phyloP scores from a whole-genome alignment of 2,113 vertebrate genomes.

The Syrmaticus mikado region DNA sequence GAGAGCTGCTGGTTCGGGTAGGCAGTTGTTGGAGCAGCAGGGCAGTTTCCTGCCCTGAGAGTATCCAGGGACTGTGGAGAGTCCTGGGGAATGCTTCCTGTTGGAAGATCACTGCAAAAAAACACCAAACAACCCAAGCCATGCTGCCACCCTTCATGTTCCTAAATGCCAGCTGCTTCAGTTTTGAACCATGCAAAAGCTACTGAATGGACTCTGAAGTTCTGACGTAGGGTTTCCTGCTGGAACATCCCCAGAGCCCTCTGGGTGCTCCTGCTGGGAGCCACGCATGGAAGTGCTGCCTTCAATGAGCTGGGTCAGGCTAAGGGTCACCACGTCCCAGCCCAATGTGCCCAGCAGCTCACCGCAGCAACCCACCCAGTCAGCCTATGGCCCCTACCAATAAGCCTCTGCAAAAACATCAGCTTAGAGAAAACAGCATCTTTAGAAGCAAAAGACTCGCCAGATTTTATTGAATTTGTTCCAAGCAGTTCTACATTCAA shows the following conservation, averaged over 20 bases:
- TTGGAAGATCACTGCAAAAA: neutral
- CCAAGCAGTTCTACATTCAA: constrained; percentile 23
- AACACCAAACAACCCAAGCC: neutral
- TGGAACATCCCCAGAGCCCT: neutral
- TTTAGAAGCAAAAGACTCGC: constrained; percentile 19
- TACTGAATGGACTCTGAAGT: neutral
- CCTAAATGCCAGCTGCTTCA: neutral
- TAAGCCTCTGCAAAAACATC: accelerated
- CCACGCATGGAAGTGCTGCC: neutral
- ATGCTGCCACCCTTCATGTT: neutral
- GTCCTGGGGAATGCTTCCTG: neutral
- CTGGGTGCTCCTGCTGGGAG: neutral
- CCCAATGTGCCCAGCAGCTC: accelerated
- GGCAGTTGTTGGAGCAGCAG: neutral
- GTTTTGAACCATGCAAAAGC: neutral
- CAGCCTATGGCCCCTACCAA: neutral
- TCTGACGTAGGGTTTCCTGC: neutral
- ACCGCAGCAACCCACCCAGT: neutral
- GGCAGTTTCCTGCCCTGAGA: neutral
- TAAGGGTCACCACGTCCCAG: neutral
- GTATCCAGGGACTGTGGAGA: neutral
- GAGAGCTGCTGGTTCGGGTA: neutral
- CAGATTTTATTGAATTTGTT: constrained; percentile 28
- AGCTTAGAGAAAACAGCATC: neutral
- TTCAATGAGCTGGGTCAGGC: neutral